Base-by-base conservation (phyloP, 2,113 vertebrate species). In the Malurus melanocephalus region DNA sequence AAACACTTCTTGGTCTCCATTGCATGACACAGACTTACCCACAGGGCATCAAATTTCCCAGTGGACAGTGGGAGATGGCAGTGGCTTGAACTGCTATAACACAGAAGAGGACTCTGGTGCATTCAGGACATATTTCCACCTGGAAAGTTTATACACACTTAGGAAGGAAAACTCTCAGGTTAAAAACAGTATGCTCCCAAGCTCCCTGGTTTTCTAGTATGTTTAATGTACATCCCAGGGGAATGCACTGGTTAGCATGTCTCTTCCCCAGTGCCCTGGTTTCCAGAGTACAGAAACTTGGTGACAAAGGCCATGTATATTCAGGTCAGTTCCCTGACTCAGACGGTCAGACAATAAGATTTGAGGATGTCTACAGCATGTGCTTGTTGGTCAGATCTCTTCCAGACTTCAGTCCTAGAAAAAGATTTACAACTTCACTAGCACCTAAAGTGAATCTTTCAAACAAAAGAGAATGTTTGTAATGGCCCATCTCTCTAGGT, bases 1-100 rank as follows among this genome's bases (percentile, higher is more conserved):
- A 68, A 84, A 55, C 26, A 65, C 9, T 69, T 49, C 38, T 43
- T 64, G 32, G n/a, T 40, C 28, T 87, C 40, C 10, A 19, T 16
- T 55, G 32, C 27, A 16, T 1, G 4, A 68, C 4, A 27, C 2
- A 46, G 45, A 28, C 32, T 11, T 2, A 1, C 11, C 11, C 32
- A 38, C 19, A 35, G 32, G 66, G 51, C 9, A 46, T 16, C 26
- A 92, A 56, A 27, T 27, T 35, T 13, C 16, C 23, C 49, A 52
- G n/a, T 2, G 23, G 57, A 43, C 23, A 40, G 27, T 3, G 43
- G 53, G 8, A 69, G 10, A 38, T 84, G 72, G 53, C 42, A 15
- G 27, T 22, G 17, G 21, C 42, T 40, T 64, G 24, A 68, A 27
- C 24, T 28, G 13, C 49, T 64, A 23, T n/a, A 30, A 55, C 19